Evolutionary conservation across 1,140 invertebrate species (phyloP).

Genomic region (Muscidifurax raptorellus): DNA sequence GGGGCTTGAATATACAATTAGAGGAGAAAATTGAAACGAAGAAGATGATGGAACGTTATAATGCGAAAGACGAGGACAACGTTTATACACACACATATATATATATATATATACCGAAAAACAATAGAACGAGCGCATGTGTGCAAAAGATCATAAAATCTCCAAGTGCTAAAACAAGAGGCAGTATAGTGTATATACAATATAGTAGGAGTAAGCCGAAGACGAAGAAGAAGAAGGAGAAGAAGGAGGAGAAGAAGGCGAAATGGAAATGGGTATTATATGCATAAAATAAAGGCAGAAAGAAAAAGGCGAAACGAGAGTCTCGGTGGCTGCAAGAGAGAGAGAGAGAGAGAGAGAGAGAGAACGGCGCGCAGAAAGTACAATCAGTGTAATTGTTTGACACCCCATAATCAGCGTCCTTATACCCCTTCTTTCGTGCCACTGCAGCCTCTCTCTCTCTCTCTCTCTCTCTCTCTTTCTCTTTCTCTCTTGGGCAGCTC

Average conservation of each 20-base stretch:
- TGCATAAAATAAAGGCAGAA: slow-evolving; percentile 43
- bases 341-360: slow-evolving; percentile 61
- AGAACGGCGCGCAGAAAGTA: slow-evolving; percentile 70
- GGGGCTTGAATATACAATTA: not conserved
- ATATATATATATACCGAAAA: not conserved
- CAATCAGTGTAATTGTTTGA: slow-evolving; percentile 77
- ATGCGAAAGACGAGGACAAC: not conserved
- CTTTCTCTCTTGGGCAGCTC: slow-evolving; percentile 65
- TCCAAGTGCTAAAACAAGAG: slow-evolving; percentile 16
- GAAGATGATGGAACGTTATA: not conserved
- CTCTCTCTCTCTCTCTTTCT: slow-evolving; percentile 51
- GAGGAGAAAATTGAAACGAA: not conserved
- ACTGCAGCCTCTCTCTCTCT: not conserved
- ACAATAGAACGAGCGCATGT: not conserved
- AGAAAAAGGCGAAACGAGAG: slow-evolving; percentile 57
- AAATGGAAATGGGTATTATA: slow-evolving; percentile 41
- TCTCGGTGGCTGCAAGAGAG: slow-evolving; percentile 23
- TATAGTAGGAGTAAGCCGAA: not conserved
- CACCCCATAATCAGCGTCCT: slow-evolving; percentile 76
- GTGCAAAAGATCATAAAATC: slow-evolving; percentile 11
- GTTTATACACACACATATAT: not conserved
- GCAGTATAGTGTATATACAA: not conserved
- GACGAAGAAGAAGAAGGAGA: not conserved
- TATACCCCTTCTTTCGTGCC: slow-evolving; percentile 59
- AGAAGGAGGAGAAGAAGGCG: not conserved